Conservation (phyloP, 2,888 invertebrate species). For the Leptogaster cylindrica region DNA sequence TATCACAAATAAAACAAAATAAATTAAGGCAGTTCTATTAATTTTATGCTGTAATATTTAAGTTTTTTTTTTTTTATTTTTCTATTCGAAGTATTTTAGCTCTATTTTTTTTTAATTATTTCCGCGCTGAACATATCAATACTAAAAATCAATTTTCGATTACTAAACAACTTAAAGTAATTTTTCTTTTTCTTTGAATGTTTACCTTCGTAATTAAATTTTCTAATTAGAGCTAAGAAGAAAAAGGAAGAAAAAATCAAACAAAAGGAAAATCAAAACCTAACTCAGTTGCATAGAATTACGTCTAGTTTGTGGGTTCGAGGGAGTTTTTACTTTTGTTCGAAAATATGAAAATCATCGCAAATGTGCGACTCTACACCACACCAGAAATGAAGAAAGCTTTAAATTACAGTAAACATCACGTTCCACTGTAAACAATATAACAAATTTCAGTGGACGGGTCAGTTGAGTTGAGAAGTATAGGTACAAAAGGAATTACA, state of each 20-base stretch:
- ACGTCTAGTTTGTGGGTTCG: constrained; percentile 17
- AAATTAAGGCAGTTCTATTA: no score
- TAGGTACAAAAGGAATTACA: neutral
- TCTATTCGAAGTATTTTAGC: no score
- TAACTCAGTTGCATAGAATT: constrained; percentile 32
- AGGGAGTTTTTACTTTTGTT: constrained; percentile 26
- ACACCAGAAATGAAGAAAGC: constrained; percentile 20
- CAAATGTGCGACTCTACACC: constrained; percentile 19
- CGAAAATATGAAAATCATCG: constrained; percentile 14
- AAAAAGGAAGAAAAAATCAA: neutral
- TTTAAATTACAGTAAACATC: constrained; percentile 33
- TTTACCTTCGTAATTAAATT: no score
- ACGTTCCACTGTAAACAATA: constrained; percentile 21
- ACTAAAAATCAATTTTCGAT: no score
- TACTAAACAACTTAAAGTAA: no score
- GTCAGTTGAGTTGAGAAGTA: neutral
- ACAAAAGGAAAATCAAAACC: constrained; percentile 24
- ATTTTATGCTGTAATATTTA: no score
- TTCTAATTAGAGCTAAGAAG: no score
- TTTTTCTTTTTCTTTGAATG: no score
- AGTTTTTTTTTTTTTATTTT: no score
- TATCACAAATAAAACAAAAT: no score
- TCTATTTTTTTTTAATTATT: no score
- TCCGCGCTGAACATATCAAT: no score
- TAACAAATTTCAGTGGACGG: constrained; percentile 3